A percentile compares a stretch with the other conserved stretches of the same genome.
Evolutionary conservation across 2,113 vertebrate genomes (phyloP).

Genomic region (Hippocampus comes): DNA sequence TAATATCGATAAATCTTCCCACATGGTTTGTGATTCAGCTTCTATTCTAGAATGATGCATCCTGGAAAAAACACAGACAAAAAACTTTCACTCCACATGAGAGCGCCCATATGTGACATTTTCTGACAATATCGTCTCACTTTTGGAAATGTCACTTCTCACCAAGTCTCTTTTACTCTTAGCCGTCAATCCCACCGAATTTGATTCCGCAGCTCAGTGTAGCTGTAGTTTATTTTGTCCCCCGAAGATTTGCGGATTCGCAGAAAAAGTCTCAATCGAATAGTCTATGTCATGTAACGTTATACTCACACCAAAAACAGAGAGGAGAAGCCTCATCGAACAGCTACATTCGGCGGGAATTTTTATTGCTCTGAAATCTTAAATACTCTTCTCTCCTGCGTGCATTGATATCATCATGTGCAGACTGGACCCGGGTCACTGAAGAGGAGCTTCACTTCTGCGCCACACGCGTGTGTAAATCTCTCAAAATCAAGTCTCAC

Average conservation of each 20-base stretch:
- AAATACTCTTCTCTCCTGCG: conserved; percentile 25
- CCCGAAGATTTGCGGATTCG: not conserved
- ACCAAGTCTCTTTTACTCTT: conserved; percentile 40
- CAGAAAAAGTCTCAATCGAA: not conserved
- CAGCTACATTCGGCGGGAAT: conserved; percentile 13
- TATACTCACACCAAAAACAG: not conserved
- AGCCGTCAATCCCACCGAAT: conserved; percentile 82
- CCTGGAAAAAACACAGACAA: conserved; percentile 1
- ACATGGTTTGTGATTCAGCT: conserved; percentile 12
- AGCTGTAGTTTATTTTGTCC: conserved; percentile 70
- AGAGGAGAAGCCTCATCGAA: conserved; percentile 13
- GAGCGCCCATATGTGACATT: conserved; percentile 21
- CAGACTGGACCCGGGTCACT: conserved; percentile 45
- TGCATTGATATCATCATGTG: conserved; percentile 28
- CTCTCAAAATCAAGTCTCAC: conserved; percentile 32
- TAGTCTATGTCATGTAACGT: not conserved
- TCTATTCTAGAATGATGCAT: conserved; percentile 39
- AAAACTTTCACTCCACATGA: conserved; percentile 12
- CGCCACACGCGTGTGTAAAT: conserved; percentile 45
- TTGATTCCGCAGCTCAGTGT: conserved; percentile 94
- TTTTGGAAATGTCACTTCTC: conserved; percentile 60
- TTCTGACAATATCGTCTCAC: conserved; percentile 3
- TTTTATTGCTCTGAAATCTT: conserved; percentile 16
- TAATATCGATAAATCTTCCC: conserved; percentile 15
- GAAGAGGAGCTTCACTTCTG: conserved; percentile 37